Base-by-base conservation (phyloP, 2,113 vertebrate species). In the Phocoena phocoena region DNA sequence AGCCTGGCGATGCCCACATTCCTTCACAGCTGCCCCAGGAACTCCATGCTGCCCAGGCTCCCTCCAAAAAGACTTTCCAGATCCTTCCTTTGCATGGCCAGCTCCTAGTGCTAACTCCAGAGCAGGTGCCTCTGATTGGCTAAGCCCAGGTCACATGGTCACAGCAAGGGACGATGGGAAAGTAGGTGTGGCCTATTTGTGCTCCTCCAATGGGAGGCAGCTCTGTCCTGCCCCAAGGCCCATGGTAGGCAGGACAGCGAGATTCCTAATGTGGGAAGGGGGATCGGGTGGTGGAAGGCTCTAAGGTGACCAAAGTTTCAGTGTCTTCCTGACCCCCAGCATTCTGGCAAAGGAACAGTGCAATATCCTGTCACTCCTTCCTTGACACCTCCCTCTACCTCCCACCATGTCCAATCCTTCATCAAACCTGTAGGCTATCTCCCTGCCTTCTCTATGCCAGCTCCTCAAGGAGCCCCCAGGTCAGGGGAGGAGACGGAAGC, bases 21-120 rank as follows among this genome's bases (percentile, higher is more conserved):
- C 26, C 55, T 31, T n/a, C 0, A 4, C 11, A 67, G 85, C 23
- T 20, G 4, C 70, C 55, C 14, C 5, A 4, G 33, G 18, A 65
- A 28, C 25, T 14, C 33, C 1, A 10, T 1, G 36, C 8, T 55
- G 44, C 31, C 0, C 0, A 68, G 53, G 17, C 5, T 55, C 44
- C 70, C 31, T 71, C 33, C 68, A 26, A 36, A 38, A 88, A 38
- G 36, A 25, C 28, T 6, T 14, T 14, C 79, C 6, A 12, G 5
- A 8, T 0, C 20, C 20, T 71, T 67, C 23, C 55, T n/a, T n/a
- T 10, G 3, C 36, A 26, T 23, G 50, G 65, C 25, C 21, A 31
- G 17, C 41, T 47, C 38, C 60, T 21, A 17, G 20, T 1, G 23
- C 53, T 79, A 47, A 82, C 38, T 79, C 60, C 28, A 55, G 68